Conservation (phyloP, 2,888 invertebrate species). For the Siphlonurus alternatus region DNA sequence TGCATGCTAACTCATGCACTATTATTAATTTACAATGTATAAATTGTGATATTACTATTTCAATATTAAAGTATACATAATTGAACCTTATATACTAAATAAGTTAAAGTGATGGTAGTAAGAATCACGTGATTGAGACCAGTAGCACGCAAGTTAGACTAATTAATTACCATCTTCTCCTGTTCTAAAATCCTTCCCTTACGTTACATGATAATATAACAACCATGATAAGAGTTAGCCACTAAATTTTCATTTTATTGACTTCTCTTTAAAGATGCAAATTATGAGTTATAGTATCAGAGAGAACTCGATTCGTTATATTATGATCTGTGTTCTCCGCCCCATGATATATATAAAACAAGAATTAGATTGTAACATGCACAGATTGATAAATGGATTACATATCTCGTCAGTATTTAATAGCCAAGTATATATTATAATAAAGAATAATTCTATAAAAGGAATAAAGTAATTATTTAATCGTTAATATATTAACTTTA, state of each 20-base stretch:
- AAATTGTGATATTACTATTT: too few relatives aligned
- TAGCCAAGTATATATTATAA: neutral
- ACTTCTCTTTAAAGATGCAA: neutral
- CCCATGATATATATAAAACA: neutral
- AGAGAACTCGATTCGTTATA: neutral
- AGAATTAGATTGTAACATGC: neutral
- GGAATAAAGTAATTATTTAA: neutral
- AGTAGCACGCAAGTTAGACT: too few relatives aligned
- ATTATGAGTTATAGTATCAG: neutral
- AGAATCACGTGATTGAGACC: too few relatives aligned
- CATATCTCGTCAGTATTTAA: neutral
- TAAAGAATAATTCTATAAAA: neutral
- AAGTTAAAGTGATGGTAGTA: too few relatives aligned
- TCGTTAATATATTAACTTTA: neutral
- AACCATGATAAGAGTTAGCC: too few relatives aligned
- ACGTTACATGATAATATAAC: too few relatives aligned
- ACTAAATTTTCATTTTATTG: too few relatives aligned
- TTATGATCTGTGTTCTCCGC: neutral
- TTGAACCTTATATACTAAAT: too few relatives aligned
- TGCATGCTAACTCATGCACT: neutral
- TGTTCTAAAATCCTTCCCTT: too few relatives aligned
- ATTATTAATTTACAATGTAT: neutral
- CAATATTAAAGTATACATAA: too few relatives aligned
- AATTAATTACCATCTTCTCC: too few relatives aligned
- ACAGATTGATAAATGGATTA: neutral